Evolutionary conservation across 2,888 invertebrate species (phyloP), one percentile per base, ranked within the genome.

Genomic region (Lasioglossum figueresi): DNA sequence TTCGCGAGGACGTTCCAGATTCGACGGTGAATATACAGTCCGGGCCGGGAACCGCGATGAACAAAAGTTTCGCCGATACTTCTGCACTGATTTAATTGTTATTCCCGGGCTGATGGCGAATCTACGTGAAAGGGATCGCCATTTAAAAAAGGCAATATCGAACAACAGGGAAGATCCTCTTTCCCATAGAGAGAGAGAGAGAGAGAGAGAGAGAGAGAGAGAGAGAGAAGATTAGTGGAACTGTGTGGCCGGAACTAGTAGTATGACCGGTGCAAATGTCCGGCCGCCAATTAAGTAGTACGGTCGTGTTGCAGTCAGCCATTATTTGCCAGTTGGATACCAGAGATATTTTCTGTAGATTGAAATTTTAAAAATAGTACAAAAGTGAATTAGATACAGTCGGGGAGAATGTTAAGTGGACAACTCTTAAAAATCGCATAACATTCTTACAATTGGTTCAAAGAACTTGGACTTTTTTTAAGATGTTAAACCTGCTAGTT

Each of bases 21-120:
- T 40, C 56, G 45, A 76, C 40, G 27, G n/a, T 4, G 75, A 75
- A 59, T 75, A n/a, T 23, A 45, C 23, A 23, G 19, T n/a, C 31
- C 34, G 27, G 34, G 14, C 3, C n/a, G 45, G 1, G 16, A 45
- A 72, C 45, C 72, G 31, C n/a, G 45, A 72, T 45, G 72, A 45
- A 72, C 23, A 34, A 68, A 68, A 68, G 63, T 34, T 66, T 70
- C 70, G n/a, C 23, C 40, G 40, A 70, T 37, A 40, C 37, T 70
- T 70, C n/a, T 40, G 12, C 23, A 70, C 70, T 23, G 70, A 40
- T 70, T 40, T 70, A 70, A 70, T 70, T 40, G 70, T 70, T 37
- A 37, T 40, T 40, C 37, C n/a, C 14, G 1, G 31, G 70, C n/a
- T 4, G 70, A 37, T 23, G 37, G 34, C 12, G 37, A 23, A 68